These are phyloP conservation scores for Virgularia gustaviana DNA, from an alignment of 92 coral and sea anemone genomes.

Conservation along the genomic window DNA sequence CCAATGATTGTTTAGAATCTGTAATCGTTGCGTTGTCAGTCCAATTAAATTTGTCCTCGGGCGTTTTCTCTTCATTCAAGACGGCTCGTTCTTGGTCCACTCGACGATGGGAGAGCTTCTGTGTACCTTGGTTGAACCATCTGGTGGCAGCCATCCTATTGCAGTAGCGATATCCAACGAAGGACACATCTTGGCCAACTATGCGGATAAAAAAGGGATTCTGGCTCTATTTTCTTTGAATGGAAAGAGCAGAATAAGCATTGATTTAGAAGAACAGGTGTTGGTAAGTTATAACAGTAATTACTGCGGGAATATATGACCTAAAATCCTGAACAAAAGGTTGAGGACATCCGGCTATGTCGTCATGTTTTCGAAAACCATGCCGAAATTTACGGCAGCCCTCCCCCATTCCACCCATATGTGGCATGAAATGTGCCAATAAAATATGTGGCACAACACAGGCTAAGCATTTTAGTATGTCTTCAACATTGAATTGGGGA, in stretches of 20 bases:
- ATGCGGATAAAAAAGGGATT: constrained; percentile 90
- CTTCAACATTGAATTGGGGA: too few relatives aligned
- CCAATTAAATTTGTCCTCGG: too few relatives aligned
- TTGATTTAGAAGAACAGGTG: constrained; percentile 84
- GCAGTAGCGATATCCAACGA: constrained; percentile 69
- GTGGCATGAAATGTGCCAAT: too few relatives aligned
- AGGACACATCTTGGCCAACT: constrained; percentile 80
- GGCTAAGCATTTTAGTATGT: background rate
- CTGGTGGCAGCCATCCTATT: constrained; percentile 86
- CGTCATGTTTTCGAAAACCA: too few relatives aligned
- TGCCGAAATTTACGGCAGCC: too few relatives aligned
- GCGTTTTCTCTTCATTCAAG: constrained; percentile 38
- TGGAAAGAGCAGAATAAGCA: constrained; percentile 64
- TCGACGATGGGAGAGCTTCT: constrained; percentile 83
- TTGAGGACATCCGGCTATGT: too few relatives aligned
- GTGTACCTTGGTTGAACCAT: constrained; percentile 80
- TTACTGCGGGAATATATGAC: too few relatives aligned
- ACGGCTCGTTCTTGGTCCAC: constrained; percentile 93
- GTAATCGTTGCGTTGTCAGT: background rate
- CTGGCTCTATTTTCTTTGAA: constrained; percentile 90
- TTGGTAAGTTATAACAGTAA: constrained; percentile 81
- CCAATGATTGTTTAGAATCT: background rate
- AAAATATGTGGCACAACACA: too few relatives aligned
- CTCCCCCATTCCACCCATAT: too few relatives aligned
- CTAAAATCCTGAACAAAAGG: too few relatives aligned